Base-by-base conservation (phyloP, 2,888 invertebrate genomes). In the Pseudoips prasinana region DNA sequence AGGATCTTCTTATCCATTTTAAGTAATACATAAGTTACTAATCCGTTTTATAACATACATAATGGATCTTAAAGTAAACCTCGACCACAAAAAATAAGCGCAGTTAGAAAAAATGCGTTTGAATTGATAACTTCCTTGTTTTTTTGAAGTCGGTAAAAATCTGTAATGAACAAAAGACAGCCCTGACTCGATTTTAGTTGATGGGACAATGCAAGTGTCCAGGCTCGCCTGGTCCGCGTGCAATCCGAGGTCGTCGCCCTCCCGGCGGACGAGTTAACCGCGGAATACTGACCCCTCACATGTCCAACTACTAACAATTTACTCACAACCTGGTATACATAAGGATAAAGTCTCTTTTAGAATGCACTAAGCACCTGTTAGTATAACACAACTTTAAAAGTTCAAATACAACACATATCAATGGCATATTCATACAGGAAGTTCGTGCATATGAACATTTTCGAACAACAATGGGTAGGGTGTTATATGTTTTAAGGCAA, bases 211-310 rank as follows among this genome's bases (percentile, higher is more conserved):
- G 58, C 57, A 57, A 69, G 64, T 72, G 66, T 71, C 78, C 77
- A 73, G 75, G 65, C 66, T 40, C 56, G 50, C 48, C 40, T 43
- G 46, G 61, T 54, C 64, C 56, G 64, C 64, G 61, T 71, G 73
- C 73, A 71, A 69, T 66, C 59, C 52, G 66, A 64, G 81, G 75
- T 83, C 82, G 71, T 68, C 64, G 85, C 58, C 80, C 83, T 65
- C 51, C 45, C 58, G 43, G 43, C 61, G 64, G 71, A 67, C 72
- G 71, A 73, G 71, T 68, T 68, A 71, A 72, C 70, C 64, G 67
- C 67, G 65, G 78, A 73, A 74, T 76, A 81, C 73, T 79, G 81
- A 82, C 80, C 78, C 69, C 72, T 73, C 64, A 61, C 57, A 55
- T 50, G 57, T 48, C 53, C 51, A 44, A 52, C 49, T 38, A 43